phyloP scores from a whole-genome alignment of 2,888 invertebrate species.

The Himalopsyche anomala region DNA sequence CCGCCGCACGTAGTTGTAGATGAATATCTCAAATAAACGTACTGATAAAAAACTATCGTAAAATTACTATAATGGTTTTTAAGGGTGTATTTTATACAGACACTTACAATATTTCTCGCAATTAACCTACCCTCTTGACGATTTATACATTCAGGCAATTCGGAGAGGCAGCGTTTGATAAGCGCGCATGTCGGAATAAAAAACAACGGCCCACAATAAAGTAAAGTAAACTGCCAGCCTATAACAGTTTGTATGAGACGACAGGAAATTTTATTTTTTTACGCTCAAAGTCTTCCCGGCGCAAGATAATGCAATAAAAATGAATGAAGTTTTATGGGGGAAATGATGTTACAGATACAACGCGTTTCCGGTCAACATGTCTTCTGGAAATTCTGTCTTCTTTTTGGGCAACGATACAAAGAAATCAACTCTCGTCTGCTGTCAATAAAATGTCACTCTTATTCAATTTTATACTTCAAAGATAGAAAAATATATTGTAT shows the following conservation, averaged over 20 bases:
- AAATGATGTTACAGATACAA: slow-evolving; percentile 38
- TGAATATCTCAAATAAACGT: too few species aligned
- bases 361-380: slow-evolving; percentile 36
- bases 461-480: too few species aligned
- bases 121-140: not conserved
- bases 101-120: not conserved
- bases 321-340: slow-evolving; percentile 40
- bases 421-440: not conserved
- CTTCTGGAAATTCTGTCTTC: not conserved
- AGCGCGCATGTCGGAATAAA: slow-evolving; percentile 24
- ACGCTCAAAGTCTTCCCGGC: not conserved
- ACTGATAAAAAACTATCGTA: too few species aligned
- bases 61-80: too few species aligned
- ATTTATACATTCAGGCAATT: slow-evolving; percentile 28
- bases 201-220: slow-evolving; percentile 19
- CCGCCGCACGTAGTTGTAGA: too few species aligned
- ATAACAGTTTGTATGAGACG: slow-evolving; percentile 36
- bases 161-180: slow-evolving; percentile 20
- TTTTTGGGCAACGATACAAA: not conserved
- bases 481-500: too few species aligned
- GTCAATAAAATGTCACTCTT: slow-evolving; percentile 2
- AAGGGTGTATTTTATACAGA: too few species aligned
- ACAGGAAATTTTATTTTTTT: slow-evolving; percentile 38
- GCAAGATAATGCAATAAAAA: slow-evolving; percentile 36
- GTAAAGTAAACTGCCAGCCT: not conserved